A percentile compares a stretch with the other conserved stretches of the same genome.
Evolutionary conservation across 2,888 invertebrate genomes (phyloP).

Genomic region (Digitonthophagus gazella): DNA sequence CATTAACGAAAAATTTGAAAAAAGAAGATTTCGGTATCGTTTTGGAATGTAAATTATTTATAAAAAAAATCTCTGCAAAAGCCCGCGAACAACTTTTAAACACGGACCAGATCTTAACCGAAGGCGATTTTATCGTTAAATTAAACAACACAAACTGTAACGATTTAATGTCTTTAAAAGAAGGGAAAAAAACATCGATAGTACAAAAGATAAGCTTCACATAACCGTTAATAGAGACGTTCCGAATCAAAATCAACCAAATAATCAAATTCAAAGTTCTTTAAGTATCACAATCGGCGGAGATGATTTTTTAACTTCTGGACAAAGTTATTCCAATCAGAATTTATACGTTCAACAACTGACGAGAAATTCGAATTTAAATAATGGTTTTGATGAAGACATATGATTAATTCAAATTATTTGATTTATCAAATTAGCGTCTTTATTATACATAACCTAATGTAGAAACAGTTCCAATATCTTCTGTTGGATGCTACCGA

Average conservation of each 20-base stretch:
- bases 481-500: too few relatives aligned
- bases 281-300: constrained; percentile 51
- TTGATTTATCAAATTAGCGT: too few relatives aligned
- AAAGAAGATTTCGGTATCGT: constrained; percentile 98
- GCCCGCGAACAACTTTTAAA: constrained; percentile 74
- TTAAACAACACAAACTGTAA: constrained; percentile 76
- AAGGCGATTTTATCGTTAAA: constrained; percentile 89
- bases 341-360: constrained; percentile 91
- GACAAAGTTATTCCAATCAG: constrained; percentile 76
- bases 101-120: constrained; percentile 76
- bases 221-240: constrained; percentile 78
- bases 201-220: constrained; percentile 87
- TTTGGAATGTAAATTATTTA: constrained; percentile 89
- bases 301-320: constrained; percentile 50
- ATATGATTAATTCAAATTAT: too few relatives aligned
- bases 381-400: constrained; percentile 51
- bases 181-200: constrained; percentile 90
- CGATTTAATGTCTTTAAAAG: constrained; percentile 90
- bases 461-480: too few relatives aligned
- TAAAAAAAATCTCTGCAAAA: constrained; percentile 89
- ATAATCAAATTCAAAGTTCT: constrained; percentile 50
- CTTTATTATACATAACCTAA: too few relatives aligned
- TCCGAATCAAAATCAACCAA: constrained; percentile 44
- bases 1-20: constrained; percentile 87
- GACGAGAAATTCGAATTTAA: constrained; percentile 57